Base-by-base conservation (phyloP, 2,113 vertebrate genomes). In the Passer montanus region DNA sequence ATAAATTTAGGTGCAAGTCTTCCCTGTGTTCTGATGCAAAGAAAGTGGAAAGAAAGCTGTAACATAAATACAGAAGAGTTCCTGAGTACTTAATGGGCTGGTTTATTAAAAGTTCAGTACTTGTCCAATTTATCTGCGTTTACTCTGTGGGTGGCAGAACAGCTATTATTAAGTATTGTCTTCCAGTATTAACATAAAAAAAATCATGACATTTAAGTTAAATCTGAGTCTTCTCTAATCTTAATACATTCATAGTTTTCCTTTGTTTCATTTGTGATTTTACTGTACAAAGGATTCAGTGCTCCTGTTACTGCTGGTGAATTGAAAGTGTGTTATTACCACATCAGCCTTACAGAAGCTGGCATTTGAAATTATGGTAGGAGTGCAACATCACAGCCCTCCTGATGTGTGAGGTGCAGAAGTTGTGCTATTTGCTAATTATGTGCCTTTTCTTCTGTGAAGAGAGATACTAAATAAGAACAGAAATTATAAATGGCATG, bases 251-350 rank as follows among this genome's bases (percentile, higher is more conserved):
- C 66, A 24, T 58, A 56, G 56, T 31, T 92, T 95, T 89, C 58
- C 62, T 97, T 96, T 96, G 89, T 95, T 96, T 95, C 87, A 53
- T 81, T 87, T 96, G 84, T 92, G 86, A 52, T 89, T 94, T 86
- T 93, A 89, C 94, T 41, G 39, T 69, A 64, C 80, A 92, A 66
- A 74, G 87, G 90, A 92, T 70, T 95, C 77, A 67, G 74, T 55
- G 52, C 52, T 96, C n/a, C 89, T 89, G 3, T 95, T 96, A 80
- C 53, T 58, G 60, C 73, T 93, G 91, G 84, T 76, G 95, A 94
- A 76, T 35, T 95, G 96, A 94, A 97, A 97, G 93, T 94, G 84
- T 96, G 78, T 95, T 97, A 97, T 98, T 97, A 98, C 93, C 94
- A 3, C 86, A 83, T 98, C 97, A 96, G 68, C 77, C 30, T 89